Percentiles rank a stretch among this genome's conserved stretches.
These are phyloP conservation scores for Pipistrellus pygmaeus DNA, from an alignment of 2,797 vertebrate genomes.

Conservation along the genomic window DNA sequence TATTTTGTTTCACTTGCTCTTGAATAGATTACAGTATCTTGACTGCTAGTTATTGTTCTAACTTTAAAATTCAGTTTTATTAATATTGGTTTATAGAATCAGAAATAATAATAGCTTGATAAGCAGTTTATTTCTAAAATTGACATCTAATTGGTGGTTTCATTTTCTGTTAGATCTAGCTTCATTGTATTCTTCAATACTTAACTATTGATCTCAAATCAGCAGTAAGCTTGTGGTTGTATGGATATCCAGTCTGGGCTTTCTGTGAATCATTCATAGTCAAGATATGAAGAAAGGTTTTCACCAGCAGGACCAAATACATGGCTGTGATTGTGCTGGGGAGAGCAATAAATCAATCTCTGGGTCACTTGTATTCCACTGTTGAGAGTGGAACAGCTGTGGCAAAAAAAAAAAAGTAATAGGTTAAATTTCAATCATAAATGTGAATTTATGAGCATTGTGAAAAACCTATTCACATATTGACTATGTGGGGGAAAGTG, in stretches of 20 bases:
- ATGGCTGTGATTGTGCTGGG: slow-evolving; percentile 1
- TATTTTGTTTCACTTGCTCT: background rate
- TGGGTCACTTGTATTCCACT: background rate
- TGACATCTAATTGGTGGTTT: background rate
- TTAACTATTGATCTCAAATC: background rate
- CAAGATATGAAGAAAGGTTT: background rate
- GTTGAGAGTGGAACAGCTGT: background rate
- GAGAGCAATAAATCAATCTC: slow-evolving; percentile 51
- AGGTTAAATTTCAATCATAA: slow-evolving; percentile 56
- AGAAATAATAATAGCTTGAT: background rate
- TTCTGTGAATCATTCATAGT: background rate
- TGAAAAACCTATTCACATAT: slow-evolving; percentile 52
- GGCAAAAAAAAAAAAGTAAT: slow-evolving; percentile 10
- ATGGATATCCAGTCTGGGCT: accelerated
- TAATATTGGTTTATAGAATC: slow-evolving; percentile 37
- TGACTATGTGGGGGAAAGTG: background rate
- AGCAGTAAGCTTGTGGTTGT: background rate
- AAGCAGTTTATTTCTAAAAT: slow-evolving; percentile 57
- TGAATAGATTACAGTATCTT: background rate
- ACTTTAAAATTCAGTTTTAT: background rate
- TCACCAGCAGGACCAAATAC: background rate
- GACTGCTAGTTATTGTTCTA: background rate
- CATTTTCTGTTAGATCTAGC: background rate
- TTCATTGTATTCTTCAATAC: background rate
- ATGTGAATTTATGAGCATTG: background rate